Evolutionary conservation across 2,888 invertebrate genomes (phyloP), one percentile per base, ranked within the genome.

Genomic region (Eupithecia vulgata): DNA sequence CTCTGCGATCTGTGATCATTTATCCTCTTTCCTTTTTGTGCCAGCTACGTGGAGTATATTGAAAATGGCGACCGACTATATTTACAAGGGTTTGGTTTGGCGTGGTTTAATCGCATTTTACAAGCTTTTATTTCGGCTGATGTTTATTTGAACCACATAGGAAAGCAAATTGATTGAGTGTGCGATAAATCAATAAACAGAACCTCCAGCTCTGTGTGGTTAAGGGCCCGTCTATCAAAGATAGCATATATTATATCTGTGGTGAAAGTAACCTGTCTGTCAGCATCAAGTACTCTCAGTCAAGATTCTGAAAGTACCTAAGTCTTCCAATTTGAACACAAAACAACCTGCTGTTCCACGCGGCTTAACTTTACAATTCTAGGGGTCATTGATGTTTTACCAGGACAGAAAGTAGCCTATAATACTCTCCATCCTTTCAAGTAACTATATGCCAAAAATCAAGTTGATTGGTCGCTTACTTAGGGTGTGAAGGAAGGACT

Each of bases 21-120:
- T 71, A 74, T 76, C 74, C 72, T 78, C 73, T 71, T 72, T 72
- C 68, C 65, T 48, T 52, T 67, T 75, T 65, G 48, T 72, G 74
- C 74, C 75, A 71, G 72, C 69, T 59, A 67, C 25, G 57, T 57
- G 57, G 74, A 76, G 76, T 75, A 66, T 70, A 75, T 75, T 68
- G 74, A 74, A 77, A 79, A 79, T 79, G 74, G 72, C 75, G 68
- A 42, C 35, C n/a, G 35, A 57, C 64, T 65, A 52, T 61, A 71
- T 71, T 71, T 61, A 69, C 57, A 65, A 37, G n/a, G 40, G 34
- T 64, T 72, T 67, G 25, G 21, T 65, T 65, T 42, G 10, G 65
- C 21, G 15, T n/a, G 37, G n/a, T 42, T 37, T 37, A 40, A 65
- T 37, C 37, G 65, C 1, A 42, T 37, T 65, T 65, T 57, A 57